Evolutionary conservation across 2,797 vertebrate species (phyloP).

Genomic region (Argyrosomus regius): DNA sequence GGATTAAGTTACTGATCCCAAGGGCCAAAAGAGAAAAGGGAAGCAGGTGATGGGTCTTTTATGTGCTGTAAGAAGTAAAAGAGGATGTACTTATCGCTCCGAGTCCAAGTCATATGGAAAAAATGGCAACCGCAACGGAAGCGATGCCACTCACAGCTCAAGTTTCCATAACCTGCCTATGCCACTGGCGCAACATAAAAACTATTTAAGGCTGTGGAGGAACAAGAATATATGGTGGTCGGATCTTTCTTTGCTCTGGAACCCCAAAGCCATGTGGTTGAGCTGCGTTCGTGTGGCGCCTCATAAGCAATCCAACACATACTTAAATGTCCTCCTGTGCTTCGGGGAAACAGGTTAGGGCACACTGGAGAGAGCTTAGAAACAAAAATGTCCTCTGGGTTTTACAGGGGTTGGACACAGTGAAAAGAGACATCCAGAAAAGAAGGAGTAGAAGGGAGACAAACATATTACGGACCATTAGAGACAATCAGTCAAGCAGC

Average conservation of each 20-base stretch:
- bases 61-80: constrained; percentile 58
- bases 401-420: constrained; percentile 5
- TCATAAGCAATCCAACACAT: constrained; percentile 63
- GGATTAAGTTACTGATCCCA: constrained; percentile 39
- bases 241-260: constrained; percentile 38
- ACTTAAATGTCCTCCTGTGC: constrained; percentile 59
- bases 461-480: constrained; percentile 30
- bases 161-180: constrained; percentile 72
- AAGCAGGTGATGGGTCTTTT: constrained; percentile 60
- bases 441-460: constrained; percentile 9
- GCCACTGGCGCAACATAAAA: constrained; percentile 61
- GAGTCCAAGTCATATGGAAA: constrained; percentile 58
- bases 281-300: constrained; percentile 53
- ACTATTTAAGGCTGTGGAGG: constrained; percentile 75
- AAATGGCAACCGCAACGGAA: constrained; percentile 68
- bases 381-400: constrained; percentile 46
- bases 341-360: constrained; percentile 59
- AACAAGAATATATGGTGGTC: constrained; percentile 66
- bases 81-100: constrained; percentile 49
- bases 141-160: constrained; percentile 57
- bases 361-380: constrained; percentile 23
- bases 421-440: constrained; percentile 29
- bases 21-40: constrained; percentile 31
- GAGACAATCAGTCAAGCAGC: constrained; percentile 18
- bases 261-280: constrained; percentile 35